Conservation (phyloP, 1,140 invertebrate species). For the Archivesica marissinica region DNA sequence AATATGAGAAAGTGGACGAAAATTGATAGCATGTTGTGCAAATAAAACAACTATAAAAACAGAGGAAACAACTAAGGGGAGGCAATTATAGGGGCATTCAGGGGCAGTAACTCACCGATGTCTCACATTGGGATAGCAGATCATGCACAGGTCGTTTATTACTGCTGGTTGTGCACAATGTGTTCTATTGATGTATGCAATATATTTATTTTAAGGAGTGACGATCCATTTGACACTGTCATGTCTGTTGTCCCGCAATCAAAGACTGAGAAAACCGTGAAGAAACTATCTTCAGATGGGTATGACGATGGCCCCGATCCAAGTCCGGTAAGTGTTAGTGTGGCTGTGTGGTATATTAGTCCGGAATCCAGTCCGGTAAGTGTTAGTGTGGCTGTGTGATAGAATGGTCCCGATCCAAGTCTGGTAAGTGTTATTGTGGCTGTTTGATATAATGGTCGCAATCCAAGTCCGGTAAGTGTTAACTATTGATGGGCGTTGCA, state of each 20-base stretch:
- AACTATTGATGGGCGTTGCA: too few relatives aligned
- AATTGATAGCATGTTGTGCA: too few relatives aligned
- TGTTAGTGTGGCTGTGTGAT: slow-evolving; percentile 73
- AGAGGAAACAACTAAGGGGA: too few relatives aligned
- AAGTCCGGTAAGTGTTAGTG: slow-evolving; percentile 37
- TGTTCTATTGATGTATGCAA: too few relatives aligned
- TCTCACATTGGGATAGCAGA: too few relatives aligned
- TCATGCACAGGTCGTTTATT: too few relatives aligned
- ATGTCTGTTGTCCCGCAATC: slow-evolving; percentile 68
- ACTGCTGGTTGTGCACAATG: too few relatives aligned
- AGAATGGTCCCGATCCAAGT: slow-evolving; percentile 73
- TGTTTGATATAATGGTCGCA: slow-evolving; percentile 77
- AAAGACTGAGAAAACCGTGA: slow-evolving; percentile 64
- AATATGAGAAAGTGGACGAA: too few relatives aligned
- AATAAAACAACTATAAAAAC: too few relatives aligned
- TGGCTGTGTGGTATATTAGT: slow-evolving; percentile 76
- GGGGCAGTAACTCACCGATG: too few relatives aligned
- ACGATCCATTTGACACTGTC: slow-evolving; percentile 73
- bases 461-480: slow-evolving; percentile 50
- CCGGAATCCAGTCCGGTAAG: slow-evolving; percentile 66
- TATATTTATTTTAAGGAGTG: slow-evolving; percentile 69
- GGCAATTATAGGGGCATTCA: too few relatives aligned
- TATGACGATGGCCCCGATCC: slow-evolving; percentile 77
- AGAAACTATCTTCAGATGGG: slow-evolving; percentile 70
- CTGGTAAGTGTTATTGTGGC: slow-evolving; percentile 47